Evolutionary conservation across 2,888 invertebrate genomes (phyloP), one percentile per base, ranked within the genome.

Genomic region (Alloplasta piceator): DNA sequence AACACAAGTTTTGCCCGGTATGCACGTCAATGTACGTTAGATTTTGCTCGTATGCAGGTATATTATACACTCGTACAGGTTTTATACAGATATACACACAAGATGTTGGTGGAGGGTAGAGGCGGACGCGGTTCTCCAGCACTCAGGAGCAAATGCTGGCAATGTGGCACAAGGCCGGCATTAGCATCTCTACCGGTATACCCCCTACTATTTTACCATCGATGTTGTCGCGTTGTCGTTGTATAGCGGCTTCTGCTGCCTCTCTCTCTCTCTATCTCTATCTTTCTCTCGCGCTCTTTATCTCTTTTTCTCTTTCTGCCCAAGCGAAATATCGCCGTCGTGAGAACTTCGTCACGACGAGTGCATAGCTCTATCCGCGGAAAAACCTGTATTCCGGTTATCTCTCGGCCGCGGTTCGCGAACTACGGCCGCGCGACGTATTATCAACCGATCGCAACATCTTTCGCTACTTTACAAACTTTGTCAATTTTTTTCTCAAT

Each of bases 121-220:
- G 64, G 80, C 64, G 80, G 76, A 68, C 77, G 80, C 60, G 64
- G 52, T 26, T 80, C 80, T 78, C 73, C 70, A 75, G 86, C 87
- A 87, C 84, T 60, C 89, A 88, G 88, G 89, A 88, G 90, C 85
- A 85, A 85, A 71, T 76, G 88, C 85, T 85, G 81, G 78, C 82
- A 91, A 92, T 92, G 90, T 92, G 90, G 92, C 91, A 92, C 92
- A 92, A 92, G 92, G 92, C 91, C 92, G 91, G 86, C 89, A 92
- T 92, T 92, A 92, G 91, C 92, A 92, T 92, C 92, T 92, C 91
- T 92, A 92, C 91, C 92, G 92, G 92, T 92, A 91, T 89, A 89
- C 87, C 88, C 89, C 89, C 90, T 88, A 89, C 90, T 86, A 89
- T 86, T 88, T 86, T 61, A 64, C 72, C 73, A 60, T 80, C 84